Conservation (phyloP, 2,797 vertebrate genomes). For the Helicolenus hilgendorfi region DNA sequence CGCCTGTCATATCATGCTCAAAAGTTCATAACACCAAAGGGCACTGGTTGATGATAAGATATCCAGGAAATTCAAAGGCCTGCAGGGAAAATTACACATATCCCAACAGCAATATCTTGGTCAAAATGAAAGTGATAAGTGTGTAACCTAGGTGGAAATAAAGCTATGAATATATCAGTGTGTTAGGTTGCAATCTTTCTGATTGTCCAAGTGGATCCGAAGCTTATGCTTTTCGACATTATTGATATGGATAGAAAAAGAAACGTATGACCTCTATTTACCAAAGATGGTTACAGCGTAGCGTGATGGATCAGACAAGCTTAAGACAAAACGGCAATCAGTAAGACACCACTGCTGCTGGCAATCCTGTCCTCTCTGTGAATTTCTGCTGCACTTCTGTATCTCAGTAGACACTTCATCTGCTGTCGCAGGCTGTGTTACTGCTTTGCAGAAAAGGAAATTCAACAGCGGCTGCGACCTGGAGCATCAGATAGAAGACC, state of each 20-base stretch:
- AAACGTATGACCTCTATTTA: conserved; percentile 51
- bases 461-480: conserved; percentile 3
- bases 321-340: conserved; percentile 59
- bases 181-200: conserved; percentile 66
- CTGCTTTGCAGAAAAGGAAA: conserved; percentile 41
- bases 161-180: conserved; percentile 84
- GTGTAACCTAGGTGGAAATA: conserved; percentile 75
- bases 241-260: conserved; percentile 66
- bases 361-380: conserved; percentile 23
- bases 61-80: conserved; percentile 78
- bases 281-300: conserved; percentile 40
- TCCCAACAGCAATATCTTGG: conserved; percentile 79
- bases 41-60: conserved; percentile 76
- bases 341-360: conserved; percentile 18
- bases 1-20: conserved; percentile 66
- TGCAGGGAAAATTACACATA: conserved; percentile 82
- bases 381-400: conserved; percentile 30
- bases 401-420: conserved; percentile 46
- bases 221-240: conserved; percentile 51
- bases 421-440: conserved; percentile 33
- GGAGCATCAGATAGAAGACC: conserved; percentile 29
- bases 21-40: conserved; percentile 82
- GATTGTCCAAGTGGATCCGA: conserved; percentile 71
- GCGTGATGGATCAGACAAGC: conserved; percentile 47
- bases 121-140: conserved; percentile 86